Percentiles rank a stretch among this genome's conserved stretches.
phyloP scores from a whole-genome alignment of 2,888 invertebrate genomes.

The Lasioglossum pauxillum region DNA sequence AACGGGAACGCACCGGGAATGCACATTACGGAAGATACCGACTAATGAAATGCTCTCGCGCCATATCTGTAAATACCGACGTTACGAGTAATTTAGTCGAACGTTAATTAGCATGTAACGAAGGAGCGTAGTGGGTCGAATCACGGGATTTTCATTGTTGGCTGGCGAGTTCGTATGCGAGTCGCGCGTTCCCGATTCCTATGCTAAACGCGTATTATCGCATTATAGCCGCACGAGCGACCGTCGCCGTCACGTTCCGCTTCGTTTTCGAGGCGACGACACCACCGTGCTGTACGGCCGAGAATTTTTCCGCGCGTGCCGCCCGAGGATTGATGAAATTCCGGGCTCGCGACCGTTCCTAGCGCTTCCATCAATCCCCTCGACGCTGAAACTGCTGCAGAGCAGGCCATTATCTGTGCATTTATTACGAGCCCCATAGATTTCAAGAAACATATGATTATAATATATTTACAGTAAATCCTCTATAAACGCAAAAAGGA shows the following conservation, averaged over 20 bases:
- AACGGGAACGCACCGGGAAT: not conserved
- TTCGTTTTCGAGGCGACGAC: slow-evolving; percentile 32
- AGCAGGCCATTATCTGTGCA: no score
- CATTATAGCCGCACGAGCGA: slow-evolving; percentile 51
- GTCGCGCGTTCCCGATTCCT: slow-evolving; percentile 60
- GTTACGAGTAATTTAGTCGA: slow-evolving; percentile 1
- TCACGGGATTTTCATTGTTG: slow-evolving; percentile 40
- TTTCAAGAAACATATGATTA: no score
- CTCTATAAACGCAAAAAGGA: no score
- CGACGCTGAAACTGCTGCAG: not conserved
- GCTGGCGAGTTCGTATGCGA: slow-evolving; percentile 55
- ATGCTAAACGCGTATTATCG: slow-evolving; percentile 66
- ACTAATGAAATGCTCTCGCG: not conserved
- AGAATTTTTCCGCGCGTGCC: slow-evolving; percentile 29
- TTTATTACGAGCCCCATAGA: no score
- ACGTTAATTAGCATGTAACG: slow-evolving; percentile 13
- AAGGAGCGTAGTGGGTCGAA: slow-evolving; percentile 4
- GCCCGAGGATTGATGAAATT: slow-evolving; percentile 11
- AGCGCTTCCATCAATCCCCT: not conserved
- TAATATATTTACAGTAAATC: no score
- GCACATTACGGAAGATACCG: not conserved
- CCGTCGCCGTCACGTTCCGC: slow-evolving; percentile 41
- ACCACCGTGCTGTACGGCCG: slow-evolving; percentile 1
- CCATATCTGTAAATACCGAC: slow-evolving; percentile 1
- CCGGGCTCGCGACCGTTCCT: not conserved